These are phyloP conservation scores for Keiferia lycopersicella DNA, from an alignment of 2,888 invertebrate genomes.

Conservation along the genomic window DNA sequence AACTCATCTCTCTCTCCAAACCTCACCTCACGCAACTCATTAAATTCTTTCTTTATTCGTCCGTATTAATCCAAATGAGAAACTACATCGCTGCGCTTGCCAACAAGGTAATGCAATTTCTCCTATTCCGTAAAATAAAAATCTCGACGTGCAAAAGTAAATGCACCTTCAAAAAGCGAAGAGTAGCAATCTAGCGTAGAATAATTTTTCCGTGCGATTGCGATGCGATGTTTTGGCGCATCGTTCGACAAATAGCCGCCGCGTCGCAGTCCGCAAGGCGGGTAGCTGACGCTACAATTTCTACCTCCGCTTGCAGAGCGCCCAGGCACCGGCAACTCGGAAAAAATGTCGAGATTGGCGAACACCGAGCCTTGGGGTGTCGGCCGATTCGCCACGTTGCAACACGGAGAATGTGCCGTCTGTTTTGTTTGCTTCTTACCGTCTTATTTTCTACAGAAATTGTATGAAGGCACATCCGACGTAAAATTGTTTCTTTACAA, in stretches of 20 bases:
- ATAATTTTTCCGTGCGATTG: constrained; percentile 77
- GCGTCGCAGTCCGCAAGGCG: constrained; percentile 70
- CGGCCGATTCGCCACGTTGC: constrained; percentile 74
- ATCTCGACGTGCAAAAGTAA: constrained; percentile 65
- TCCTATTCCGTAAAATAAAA: constrained; percentile 69
- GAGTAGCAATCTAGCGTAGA: constrained; percentile 70
- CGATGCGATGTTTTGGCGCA: constrained; percentile 78
- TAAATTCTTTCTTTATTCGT: constrained; percentile 45
- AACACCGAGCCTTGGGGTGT: constrained; percentile 68
- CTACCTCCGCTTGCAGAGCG: constrained; percentile 43
- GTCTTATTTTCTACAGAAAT: constrained; percentile 73
- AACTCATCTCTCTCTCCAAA: constrained; percentile 5
- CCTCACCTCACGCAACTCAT: constrained; percentile 28
- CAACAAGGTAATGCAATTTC: constrained; percentile 75
- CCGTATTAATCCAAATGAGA: constrained; percentile 63
- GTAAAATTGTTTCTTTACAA: constrained; percentile 65
- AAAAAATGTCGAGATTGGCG: constrained; percentile 77
- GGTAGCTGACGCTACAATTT: constrained; percentile 73
- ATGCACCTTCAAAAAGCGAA: constrained; percentile 71
- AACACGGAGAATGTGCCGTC: constrained; percentile 74
- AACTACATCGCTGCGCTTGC: constrained; percentile 67
- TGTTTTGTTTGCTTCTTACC: constrained; percentile 75
- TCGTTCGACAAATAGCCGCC: constrained; percentile 73
- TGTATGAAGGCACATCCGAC: constrained; percentile 63
- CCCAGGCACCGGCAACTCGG: constrained; percentile 52